Percentiles rank a stretch among this genome's conserved stretches.
Conservation (phyloP, 37 sponge, comb jelly and placozoan genomes). For the Aplysina aerophoba region DNA sequence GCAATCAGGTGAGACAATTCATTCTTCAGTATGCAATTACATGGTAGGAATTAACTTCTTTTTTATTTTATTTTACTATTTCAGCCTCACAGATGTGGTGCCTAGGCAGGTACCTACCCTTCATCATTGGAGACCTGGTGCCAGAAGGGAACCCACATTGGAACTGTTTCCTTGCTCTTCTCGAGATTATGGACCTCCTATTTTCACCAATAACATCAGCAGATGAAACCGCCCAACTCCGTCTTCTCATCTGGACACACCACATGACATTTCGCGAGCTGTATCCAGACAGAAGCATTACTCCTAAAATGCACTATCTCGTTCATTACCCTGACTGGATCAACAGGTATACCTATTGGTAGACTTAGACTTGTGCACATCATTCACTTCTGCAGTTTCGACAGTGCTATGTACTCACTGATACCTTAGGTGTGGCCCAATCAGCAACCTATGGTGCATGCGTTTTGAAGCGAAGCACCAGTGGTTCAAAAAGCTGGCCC, state of each 20-base stretch:
- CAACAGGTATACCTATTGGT: too few relatives aligned
- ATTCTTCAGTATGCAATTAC: too few relatives aligned
- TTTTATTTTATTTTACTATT: too few relatives aligned
- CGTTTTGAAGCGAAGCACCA: slow-evolving; percentile 28
- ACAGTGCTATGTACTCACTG: too few relatives aligned
- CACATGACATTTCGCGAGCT: not conserved
- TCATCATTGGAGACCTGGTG: slow-evolving; percentile 64
- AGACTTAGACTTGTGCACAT: too few relatives aligned
- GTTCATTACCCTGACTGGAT: slow-evolving; percentile 16
- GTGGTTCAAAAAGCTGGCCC: slow-evolving; percentile 23
- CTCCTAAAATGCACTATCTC: slow-evolving; percentile 27
- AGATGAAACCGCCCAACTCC: slow-evolving; percentile 39
- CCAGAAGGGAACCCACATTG: slow-evolving; percentile 44
- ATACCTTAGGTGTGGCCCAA: slow-evolving; percentile 5
- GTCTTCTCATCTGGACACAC: slow-evolving; percentile 25
- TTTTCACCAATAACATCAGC: slow-evolving; percentile 57
- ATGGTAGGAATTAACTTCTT: too few relatives aligned
- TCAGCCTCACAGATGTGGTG: too few relatives aligned
- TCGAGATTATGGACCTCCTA: slow-evolving; percentile 57
- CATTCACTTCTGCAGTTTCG: too few relatives aligned
- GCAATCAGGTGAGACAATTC: too few relatives aligned
- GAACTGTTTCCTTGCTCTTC: slow-evolving; percentile 48
- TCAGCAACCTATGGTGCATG: slow-evolving; percentile 13
- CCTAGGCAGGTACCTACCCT: slow-evolving; percentile 57
- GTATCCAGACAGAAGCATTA: slow-evolving; percentile 4